Base-by-base conservation (phyloP, 2,888 invertebrate species). In the Listrodromus nycthemerus region DNA sequence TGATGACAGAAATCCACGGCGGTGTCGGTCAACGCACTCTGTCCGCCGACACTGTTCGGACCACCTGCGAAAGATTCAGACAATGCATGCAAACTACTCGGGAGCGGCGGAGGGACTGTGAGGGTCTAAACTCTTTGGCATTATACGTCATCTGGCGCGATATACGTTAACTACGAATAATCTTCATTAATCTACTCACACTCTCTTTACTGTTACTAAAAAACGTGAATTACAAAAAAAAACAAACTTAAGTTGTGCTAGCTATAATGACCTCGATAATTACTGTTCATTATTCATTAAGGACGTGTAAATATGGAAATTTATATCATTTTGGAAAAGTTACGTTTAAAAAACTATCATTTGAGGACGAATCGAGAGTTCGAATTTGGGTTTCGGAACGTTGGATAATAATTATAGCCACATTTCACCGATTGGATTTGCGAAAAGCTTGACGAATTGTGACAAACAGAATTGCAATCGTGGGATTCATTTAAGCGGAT, bases 1-100 rank as follows among this genome's bases (percentile, higher is more conserved):
- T 96, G 95, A 90, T 95, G 94, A 93, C 97, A 98, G 92, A 95
- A 95, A 93, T 97, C 96, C 88, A 95, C 95, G 85, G 89, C 87
- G 83, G 90, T 89, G 88, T 87, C 82, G 75, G 89, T 88, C 89
- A 90, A 89, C 89, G 86, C 82, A 63, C 86, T 85, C 58, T 87
- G 66, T 84, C 89, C 89, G 76, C 89, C 88, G 78, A 87, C 87
- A 85, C 88, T 89, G 85, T 86, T 89, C 74, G 90, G 87, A 85
- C 91, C 91, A 93, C 93, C 93, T 93, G 41, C 41, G 92, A 84
- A 86, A 86, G 74, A 82, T 85, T 86, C 70, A 89, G 81, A 88
- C 77, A 83, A 85, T 86, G 84, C 92, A 90, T 90, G 90, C 91
- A 88, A 85, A 83, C 89, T 88, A 88, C 88, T 65, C 73, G 69